Conservation (phyloP, 2,113 vertebrate genomes). For the Xiphophorus hellerii region DNA sequence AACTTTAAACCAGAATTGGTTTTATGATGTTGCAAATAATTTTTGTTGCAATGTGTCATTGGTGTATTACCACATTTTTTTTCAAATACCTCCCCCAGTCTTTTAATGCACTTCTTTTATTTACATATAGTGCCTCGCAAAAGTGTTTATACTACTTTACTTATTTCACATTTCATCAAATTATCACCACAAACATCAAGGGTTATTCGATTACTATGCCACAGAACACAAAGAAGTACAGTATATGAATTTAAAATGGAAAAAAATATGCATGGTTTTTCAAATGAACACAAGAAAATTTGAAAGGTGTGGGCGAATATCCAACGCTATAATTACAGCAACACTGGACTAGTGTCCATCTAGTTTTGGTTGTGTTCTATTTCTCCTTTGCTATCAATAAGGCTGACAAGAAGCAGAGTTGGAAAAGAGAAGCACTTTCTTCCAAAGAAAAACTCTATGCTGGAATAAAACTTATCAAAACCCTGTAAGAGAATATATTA, state of each 20-base stretch:
- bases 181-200: not conserved
- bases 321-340: not conserved
- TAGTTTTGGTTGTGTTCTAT: not conserved
- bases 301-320: not conserved
- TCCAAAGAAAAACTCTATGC: not conserved
- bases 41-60: not conserved
- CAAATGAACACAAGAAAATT: not conserved
- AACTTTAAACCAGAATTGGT: not conserved
- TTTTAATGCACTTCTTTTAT: not conserved
- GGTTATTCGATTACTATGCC: no score
- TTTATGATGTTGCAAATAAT: not conserved
- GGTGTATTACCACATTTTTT: not conserved
- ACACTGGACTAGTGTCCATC: not conserved
- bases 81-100: not conserved
- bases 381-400: not conserved
- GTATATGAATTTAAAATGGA: no score
- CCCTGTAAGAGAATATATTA: not conserved
- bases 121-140: not conserved
- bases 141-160: not conserved
- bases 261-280: no score
- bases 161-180: not conserved
- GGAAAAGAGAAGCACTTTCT: not conserved
- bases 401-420: not conserved
- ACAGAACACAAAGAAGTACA: no score
- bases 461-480: not conserved